Percentiles rank a stretch among this genome's conserved stretches.
These are phyloP conservation scores for Habropoda laboriosa DNA, from an alignment of 1,140 invertebrate species.

Conservation along the genomic window DNA sequence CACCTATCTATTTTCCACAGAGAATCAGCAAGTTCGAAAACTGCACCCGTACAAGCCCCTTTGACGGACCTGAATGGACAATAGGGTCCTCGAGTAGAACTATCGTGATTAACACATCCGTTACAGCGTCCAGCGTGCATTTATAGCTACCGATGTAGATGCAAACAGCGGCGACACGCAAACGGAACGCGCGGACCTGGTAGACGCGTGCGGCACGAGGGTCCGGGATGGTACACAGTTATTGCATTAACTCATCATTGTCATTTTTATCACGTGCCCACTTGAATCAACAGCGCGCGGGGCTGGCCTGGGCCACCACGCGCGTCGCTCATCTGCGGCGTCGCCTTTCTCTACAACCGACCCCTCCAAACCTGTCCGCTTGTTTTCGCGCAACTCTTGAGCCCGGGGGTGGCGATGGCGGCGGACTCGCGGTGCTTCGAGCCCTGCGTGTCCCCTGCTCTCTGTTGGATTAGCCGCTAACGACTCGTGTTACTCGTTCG, in stretches of 20 bases:
- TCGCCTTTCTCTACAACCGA: conserved; percentile 38
- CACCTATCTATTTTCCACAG: too few species aligned
- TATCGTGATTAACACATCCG: too few species aligned
- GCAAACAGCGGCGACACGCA: background rate
- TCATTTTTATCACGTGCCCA: conserved; percentile 81
- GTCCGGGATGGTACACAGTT: conserved; percentile 77
- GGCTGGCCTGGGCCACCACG: background rate
- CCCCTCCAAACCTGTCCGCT: conserved; percentile 59
- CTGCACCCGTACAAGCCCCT: too few species aligned
- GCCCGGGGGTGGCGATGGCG: conserved; percentile 28
- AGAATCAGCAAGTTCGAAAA: too few species aligned
- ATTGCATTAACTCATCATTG: conserved; percentile 82
- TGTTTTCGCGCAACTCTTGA: conserved; percentile 74
- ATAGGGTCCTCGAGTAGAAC: too few species aligned
- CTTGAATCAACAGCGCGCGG: conserved; percentile 73
- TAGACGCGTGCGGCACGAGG: conserved; percentile 52
- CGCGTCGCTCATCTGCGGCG: conserved; percentile 42
- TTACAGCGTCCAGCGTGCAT: too few species aligned
- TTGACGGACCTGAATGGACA: too few species aligned
- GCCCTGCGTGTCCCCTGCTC: conserved; percentile 39
- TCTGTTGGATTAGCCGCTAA: conserved; percentile 76
- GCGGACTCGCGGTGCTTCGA: conserved; percentile 27
- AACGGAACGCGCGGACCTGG: conserved; percentile 28
- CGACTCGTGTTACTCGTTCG: conserved; percentile 75
- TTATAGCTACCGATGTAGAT: too few species aligned